Evolutionary conservation across 2,797 vertebrate genomes (phyloP).

Genomic region (Pachyuromys duprasi): DNA sequence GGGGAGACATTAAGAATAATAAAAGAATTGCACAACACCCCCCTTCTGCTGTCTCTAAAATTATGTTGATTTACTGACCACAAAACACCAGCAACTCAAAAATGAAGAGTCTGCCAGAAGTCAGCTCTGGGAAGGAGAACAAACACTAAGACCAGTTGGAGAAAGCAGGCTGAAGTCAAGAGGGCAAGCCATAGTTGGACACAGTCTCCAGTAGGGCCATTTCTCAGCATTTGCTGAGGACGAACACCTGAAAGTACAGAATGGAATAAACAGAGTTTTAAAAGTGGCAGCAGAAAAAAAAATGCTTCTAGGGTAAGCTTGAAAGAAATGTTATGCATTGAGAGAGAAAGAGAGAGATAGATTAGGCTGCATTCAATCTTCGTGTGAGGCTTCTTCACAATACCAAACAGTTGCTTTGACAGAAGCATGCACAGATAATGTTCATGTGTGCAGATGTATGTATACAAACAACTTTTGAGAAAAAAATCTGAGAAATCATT

Average conservation of each 20-base stretch:
- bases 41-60: constrained; percentile 61
- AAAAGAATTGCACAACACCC: constrained; percentile 59
- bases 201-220: neutral
- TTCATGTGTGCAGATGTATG: no score
- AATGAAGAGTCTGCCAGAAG: constrained; percentile 53
- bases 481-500: constrained; percentile 27
- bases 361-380: neutral
- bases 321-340: neutral
- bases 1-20: constrained; percentile 55
- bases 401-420: neutral
- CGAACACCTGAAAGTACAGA: neutral
- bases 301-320: neutral
- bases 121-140: constrained; percentile 33
- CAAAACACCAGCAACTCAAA: constrained; percentile 60
- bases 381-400: neutral
- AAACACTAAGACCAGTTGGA: neutral
- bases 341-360: neutral
- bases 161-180: neutral
- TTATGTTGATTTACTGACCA: constrained; percentile 60
- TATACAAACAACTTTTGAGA: neutral
- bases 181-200: neutral
- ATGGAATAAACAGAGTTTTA: neutral
- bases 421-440: neutral
- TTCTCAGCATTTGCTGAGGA: neutral
- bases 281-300: neutral